Evolutionary conservation across 2,888 invertebrate genomes (phyloP).

Genomic region (Pheosia tremula): DNA sequence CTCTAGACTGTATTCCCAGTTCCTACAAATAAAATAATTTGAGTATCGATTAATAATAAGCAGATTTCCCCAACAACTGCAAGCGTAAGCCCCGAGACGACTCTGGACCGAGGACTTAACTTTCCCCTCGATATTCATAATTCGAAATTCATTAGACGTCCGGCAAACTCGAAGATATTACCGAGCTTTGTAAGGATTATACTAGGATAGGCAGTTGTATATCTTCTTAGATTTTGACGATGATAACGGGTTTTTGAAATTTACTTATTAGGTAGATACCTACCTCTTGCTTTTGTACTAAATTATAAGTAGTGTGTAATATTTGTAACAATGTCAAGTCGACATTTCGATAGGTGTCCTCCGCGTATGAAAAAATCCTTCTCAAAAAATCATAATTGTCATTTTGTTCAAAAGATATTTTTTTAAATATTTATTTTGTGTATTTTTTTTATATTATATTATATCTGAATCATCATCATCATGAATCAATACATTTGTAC

Average conservation of each 20-base stretch:
- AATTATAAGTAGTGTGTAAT: no score
- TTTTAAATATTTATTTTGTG: no score
- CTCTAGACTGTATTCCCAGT: neutral
- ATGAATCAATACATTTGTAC: no score
- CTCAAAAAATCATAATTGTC: no score
- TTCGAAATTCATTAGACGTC: constrained; percentile 60
- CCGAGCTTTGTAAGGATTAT: constrained; percentile 69
- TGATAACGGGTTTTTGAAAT: constrained; percentile 11
- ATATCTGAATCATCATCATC: no score
- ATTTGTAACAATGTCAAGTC: no score
- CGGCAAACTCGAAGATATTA: constrained; percentile 60
- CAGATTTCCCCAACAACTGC: constrained; percentile 50
- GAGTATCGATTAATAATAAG: constrained; percentile 59
- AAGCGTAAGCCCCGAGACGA: constrained; percentile 54
- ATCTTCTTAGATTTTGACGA: constrained; percentile 33
- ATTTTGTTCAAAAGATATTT: no score
- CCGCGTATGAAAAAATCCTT: no score
- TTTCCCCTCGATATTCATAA: constrained; percentile 69
- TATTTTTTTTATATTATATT: no score
- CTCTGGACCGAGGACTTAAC: constrained; percentile 50
- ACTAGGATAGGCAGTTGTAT: constrained; percentile 20
- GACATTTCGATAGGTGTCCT: no score
- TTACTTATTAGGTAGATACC: constrained; percentile 12
- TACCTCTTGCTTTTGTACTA: neutral
- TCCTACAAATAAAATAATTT: neutral